These are phyloP conservation scores for Diabrotica virgifera DNA, from an alignment of 1,140 invertebrate species.

Conservation along the genomic window DNA sequence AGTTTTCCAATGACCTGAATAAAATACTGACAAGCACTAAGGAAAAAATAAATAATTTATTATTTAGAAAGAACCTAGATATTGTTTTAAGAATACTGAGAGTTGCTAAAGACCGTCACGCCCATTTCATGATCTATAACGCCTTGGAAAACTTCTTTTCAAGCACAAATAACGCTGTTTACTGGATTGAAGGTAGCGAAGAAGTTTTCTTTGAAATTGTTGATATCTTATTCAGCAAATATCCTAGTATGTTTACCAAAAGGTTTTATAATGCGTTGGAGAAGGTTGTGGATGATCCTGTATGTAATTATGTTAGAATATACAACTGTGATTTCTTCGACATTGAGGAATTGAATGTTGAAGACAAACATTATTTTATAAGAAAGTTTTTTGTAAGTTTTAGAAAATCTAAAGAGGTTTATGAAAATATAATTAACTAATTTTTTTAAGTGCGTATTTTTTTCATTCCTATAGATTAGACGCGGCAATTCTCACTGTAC, in stretches of 20 bases:
- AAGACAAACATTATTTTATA: not conserved
- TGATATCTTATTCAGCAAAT: not conserved
- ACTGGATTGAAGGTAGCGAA: not conserved
- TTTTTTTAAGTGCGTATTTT: too few species aligned
- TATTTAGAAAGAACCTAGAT: constrained; percentile 23
- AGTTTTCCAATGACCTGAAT: constrained; percentile 23
- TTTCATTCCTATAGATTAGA: not conserved
- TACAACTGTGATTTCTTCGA: not conserved
- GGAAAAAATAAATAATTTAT: constrained; percentile 6
- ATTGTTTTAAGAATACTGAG: constrained; percentile 29
- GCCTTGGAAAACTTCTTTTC: constrained; percentile 9
- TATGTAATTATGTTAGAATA: not conserved
- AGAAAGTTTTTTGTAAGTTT: not conserved
- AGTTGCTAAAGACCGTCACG: constrained; percentile 24
- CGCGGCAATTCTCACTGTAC: not conserved
- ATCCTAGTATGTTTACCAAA: not conserved
- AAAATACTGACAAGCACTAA: not conserved
- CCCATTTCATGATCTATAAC: constrained; percentile 23
- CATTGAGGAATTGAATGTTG: not conserved
- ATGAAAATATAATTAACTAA: too few species aligned
- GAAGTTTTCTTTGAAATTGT: not conserved
- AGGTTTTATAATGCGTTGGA: not conserved
- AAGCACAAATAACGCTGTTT: not conserved
- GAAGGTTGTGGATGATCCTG: not conserved
- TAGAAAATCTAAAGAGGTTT: not conserved